Base-by-base conservation (phyloP, 2,888 invertebrate species). In the Acleris holmiana region DNA sequence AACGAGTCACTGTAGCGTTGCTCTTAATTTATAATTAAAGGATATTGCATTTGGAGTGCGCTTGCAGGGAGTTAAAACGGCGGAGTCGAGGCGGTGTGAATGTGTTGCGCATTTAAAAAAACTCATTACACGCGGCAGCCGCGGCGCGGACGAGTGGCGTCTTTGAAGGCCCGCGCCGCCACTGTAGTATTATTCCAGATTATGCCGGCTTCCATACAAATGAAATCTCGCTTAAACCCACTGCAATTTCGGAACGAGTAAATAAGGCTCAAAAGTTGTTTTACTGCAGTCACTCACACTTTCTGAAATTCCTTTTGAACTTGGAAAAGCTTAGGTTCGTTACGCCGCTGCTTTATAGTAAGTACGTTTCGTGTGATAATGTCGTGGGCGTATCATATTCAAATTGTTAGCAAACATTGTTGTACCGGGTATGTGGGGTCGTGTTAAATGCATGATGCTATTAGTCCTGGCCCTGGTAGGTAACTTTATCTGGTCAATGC, bases 141-240 rank as follows among this genome's bases (percentile, higher is more conserved):
- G 84, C 83, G 83, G 79, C 84, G 85, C 86, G 89, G 88, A 85
- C 91, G 89, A 90, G 89, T 88, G 88, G 79, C 91, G 90, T 91
- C 91, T 91, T 91, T 91, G 91, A 91, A 86, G 88, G 88, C 87
- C 84, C 82, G 82, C 78, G 83, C 87, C 85, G 85, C 89, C 81
- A 83, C 85, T 86, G 89, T 87, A 83, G 89, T 87, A 92, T 92
- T 91, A 91, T 91, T 89, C 84, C 89, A 89, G 91, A 91, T 91
- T 92, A 92, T 91, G 80, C 86, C 85, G 80, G 88, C 86, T 89
- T 84, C 88, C 82, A 91, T 91, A 91, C 91, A 91, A 92, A 91
- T 90, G 91, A 92, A 91, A 91, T 90, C 91, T 90, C 90, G 86
- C 90, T 91, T 91, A 91, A 91, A 89, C 83, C 85, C 88, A 88